phyloP scores from a whole-genome alignment of 2,113 vertebrate genomes.

The Cyprinodon variegatus region DNA sequence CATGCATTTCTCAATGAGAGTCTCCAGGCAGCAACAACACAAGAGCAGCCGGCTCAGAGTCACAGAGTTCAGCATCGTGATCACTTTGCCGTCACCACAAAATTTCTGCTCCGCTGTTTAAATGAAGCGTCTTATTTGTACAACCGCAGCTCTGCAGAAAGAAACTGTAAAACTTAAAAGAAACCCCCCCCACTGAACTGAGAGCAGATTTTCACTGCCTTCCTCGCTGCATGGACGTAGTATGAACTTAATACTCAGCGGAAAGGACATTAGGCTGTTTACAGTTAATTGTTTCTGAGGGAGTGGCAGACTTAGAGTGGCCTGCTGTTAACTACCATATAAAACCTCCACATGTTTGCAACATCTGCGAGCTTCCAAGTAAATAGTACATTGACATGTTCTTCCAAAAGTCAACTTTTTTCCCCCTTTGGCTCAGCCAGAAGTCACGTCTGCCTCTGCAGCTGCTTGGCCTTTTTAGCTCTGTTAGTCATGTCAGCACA shows the following conservation, averaged over 20 bases:
- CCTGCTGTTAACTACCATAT: conserved; percentile 73
- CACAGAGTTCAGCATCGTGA: conserved; percentile 54
- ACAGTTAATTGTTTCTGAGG: conserved; percentile 77
- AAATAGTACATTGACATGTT: conserved; percentile 73
- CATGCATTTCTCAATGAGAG: conserved; percentile 57
- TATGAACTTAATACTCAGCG: conserved; percentile 56
- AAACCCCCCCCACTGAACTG: conserved; percentile 21
- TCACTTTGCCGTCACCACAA: conserved; percentile 43
- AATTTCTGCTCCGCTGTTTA: conserved; percentile 31
- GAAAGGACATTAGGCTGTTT: conserved; percentile 71
- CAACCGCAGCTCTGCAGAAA: conserved; percentile 37
- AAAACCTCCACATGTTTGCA: conserved; percentile 74
- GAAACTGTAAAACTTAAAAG: conserved; percentile 58
- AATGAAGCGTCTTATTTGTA: conserved; percentile 52
- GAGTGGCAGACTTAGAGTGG: conserved; percentile 66
- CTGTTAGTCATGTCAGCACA: conserved; percentile 65
- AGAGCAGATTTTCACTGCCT: conserved; percentile 52
- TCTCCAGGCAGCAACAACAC: conserved; percentile 58
- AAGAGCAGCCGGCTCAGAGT: conserved; percentile 62
- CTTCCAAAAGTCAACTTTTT: conserved; percentile 43
- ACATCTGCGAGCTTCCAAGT: conserved; percentile 71
- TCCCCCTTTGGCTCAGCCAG: conserved; percentile 38
- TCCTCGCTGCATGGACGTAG: conserved; percentile 61
- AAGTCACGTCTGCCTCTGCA: conserved; percentile 66
- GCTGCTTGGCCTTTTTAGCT: conserved; percentile 72